A percentile compares a stretch with the other conserved stretches of the same genome.
phyloP scores from a whole-genome alignment of 2,113 vertebrate genomes.

The Gadus chalcogrammus region DNA sequence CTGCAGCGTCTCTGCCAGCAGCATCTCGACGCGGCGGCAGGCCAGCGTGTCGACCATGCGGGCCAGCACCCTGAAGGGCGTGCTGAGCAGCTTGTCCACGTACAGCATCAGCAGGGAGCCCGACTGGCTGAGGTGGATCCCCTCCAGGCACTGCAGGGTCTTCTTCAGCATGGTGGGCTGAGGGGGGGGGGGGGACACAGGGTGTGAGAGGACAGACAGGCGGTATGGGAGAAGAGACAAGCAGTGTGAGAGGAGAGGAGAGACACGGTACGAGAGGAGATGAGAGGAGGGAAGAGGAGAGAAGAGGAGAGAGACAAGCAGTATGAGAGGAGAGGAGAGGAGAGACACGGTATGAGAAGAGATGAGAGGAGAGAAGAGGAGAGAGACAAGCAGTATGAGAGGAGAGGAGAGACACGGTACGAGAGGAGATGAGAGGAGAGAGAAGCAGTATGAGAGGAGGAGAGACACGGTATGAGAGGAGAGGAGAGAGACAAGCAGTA shows the following conservation, averaged over 20 bases:
- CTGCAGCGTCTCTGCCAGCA: conserved; percentile 91
- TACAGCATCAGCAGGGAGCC: conserved; percentile 90
- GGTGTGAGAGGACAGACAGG: background rate
- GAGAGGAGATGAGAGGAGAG: no score
- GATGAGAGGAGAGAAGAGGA: no score
- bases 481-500: no score
- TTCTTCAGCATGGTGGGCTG: conserved; percentile 92
- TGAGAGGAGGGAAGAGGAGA: background rate
- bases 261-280: background rate
- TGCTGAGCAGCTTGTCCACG: conserved; percentile 89
- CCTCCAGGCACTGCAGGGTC: conserved; percentile 92
- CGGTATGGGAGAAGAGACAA: background rate
- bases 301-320: background rate
- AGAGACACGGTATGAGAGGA: no score
- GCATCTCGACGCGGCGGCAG: conserved; percentile 95
- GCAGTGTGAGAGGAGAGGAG: background rate
- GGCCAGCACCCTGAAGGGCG: conserved; percentile 90
- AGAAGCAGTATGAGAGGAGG: no score
- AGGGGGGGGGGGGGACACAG: conserved; percentile 30
- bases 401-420: no score
- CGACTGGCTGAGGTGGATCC: conserved; percentile 97
- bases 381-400: no score
- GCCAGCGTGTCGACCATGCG: conserved; percentile 95
- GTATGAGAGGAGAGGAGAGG: no score
- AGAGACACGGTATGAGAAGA: no score